Percentiles rank a stretch among this genome's conserved stretches.
These are phyloP conservation scores for Leptura quadrifasciata DNA, from an alignment of 2,888 invertebrate genomes.

Conservation along the genomic window DNA sequence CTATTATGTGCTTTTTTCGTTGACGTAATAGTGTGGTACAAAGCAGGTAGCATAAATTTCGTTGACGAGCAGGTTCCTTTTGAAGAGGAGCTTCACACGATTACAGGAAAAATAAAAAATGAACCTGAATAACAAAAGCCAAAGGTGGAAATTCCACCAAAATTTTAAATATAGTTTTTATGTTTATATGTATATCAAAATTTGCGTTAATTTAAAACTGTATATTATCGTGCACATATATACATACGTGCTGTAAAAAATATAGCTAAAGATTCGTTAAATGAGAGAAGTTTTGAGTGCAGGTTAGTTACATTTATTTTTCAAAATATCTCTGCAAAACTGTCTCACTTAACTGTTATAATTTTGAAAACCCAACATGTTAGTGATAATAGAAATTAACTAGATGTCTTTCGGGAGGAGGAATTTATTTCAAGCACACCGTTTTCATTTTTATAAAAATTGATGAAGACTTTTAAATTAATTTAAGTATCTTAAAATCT, in stretches of 20 bases:
- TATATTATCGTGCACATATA: conserved; percentile 24
- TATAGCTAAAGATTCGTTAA: conserved; percentile 2
- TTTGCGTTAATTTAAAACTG: conserved; percentile 18
- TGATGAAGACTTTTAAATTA: background rate
- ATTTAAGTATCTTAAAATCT: background rate
- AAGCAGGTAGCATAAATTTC: conserved; percentile 87
- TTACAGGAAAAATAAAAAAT: conserved; percentile 70
- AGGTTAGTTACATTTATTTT: background rate
- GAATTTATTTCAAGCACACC: conserved; percentile 1
- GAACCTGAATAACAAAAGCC: conserved; percentile 65
- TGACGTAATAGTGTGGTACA: conserved; percentile 92
- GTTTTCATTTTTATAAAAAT: background rate
- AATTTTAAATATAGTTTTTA: conserved; percentile 50
- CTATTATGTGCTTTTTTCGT: conserved; percentile 92
- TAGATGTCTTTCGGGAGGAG: conserved; percentile 29
- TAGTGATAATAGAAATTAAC: conserved; percentile 35
- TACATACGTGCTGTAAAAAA: conserved; percentile 9
- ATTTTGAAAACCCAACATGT: conserved; percentile 17
- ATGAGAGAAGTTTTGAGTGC: background rate
- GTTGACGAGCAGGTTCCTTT: conserved; percentile 77
- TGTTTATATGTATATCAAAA: conserved; percentile 31
- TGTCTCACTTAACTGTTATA: conserved; percentile 8
- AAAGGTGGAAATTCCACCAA: conserved; percentile 59
- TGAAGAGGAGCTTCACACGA: conserved; percentile 73
- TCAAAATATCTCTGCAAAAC: background rate